These are phyloP conservation scores for Dioctria linearis DNA, from an alignment of 2,888 invertebrate genomes.

Conservation along the genomic window DNA sequence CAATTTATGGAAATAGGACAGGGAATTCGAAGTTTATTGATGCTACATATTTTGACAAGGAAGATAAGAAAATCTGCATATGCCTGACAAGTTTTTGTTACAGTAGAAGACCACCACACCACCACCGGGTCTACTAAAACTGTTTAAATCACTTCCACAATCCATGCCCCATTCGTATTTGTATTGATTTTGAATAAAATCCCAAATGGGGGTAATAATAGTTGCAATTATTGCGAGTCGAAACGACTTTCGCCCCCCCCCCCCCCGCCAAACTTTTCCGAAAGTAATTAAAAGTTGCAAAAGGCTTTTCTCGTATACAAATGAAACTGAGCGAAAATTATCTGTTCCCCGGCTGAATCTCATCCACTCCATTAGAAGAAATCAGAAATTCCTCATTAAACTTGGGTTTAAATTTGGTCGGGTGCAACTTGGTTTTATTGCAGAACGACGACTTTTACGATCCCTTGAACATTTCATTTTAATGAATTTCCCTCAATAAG, in stretches of 20 bases:
- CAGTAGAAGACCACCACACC: no score
- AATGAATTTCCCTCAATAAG: constrained; percentile 14
- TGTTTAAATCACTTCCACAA: no score
- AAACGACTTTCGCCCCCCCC: not conserved
- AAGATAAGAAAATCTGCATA: no score
- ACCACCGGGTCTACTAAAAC: no score
- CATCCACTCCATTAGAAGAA: not conserved
- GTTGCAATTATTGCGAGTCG: not conserved
- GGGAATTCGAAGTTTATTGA: no score
- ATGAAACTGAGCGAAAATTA: constrained; percentile 2
- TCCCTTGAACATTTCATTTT: not conserved
- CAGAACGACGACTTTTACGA: not conserved
- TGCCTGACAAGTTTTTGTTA: no score
- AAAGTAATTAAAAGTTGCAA: not conserved
- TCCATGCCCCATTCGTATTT: not conserved
- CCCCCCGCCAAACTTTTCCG: not conserved
- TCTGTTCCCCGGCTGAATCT: not conserved
- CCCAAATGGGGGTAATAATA: not conserved
- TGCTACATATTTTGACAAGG: no score
- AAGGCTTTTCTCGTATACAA: not conserved
- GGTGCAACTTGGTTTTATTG: not conserved
- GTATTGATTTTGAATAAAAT: constrained; percentile 9
- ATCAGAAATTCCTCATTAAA: constrained; percentile 17
- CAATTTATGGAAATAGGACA: not conserved
- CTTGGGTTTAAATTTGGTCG: not conserved